Evolutionary conservation across 1,140 invertebrate species (phyloP), one percentile per base, ranked within the genome.

Genomic region (Phthorimaea operculella): DNA sequence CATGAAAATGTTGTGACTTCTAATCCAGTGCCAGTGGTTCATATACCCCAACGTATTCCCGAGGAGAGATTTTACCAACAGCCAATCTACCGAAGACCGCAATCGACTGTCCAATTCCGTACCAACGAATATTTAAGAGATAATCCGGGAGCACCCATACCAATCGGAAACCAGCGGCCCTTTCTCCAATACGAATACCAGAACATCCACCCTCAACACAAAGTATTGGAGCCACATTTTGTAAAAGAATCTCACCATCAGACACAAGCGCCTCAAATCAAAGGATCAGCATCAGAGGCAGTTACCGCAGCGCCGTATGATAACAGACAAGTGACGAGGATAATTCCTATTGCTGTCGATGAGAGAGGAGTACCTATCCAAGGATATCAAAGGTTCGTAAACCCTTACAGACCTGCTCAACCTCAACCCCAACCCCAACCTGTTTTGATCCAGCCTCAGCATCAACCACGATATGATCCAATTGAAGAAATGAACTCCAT

Each of bases 101-200:
- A 82, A 55, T 76, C 87, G 28, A 57, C 84, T 0, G 74, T 85
- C 55, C 86, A 88, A 1, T 80, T 88, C 47, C 76, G 83, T 33
- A 85, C 84, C 1, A 72, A 78, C 39, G 83, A 86, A 55, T 87
- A 84, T 57, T 64, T 87, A 17, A 76, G 79, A 68, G 85, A 87
- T 49, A 86, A 87, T 50, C 85, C 85, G 28, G 85, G 84, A 58
- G 70, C 85, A 18, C 52, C 85, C 0, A 70, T 86, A 14, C 84
- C 85, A 4, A 87, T 87, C 28, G 85, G 84, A 15, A 87, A 87
- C 58, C 83, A 85, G 67, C 76, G 85, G 72, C 76, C 82, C 62
- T 82, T 84, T 76, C 78, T 79, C 66, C 76, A 84, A 34, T 87
- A 85, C 36, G 84, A 86, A 59, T 74, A 73, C 50, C 74, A 74